Evolutionary conservation across 2,888 invertebrate species (phyloP), one percentile per base, ranked within the genome.

Genomic region (Nyleta sp.): DNA sequence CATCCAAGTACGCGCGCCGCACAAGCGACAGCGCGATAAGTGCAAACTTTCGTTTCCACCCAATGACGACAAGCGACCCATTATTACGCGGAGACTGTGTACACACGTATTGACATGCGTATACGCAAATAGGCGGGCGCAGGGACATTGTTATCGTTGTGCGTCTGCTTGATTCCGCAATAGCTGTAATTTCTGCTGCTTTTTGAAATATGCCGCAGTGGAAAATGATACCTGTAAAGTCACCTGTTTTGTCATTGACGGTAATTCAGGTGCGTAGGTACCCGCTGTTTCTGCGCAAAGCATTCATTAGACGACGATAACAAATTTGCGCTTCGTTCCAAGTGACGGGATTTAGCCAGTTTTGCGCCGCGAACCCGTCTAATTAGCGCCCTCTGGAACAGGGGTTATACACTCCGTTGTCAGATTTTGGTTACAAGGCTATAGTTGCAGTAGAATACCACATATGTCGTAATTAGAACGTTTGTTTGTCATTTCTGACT

Each of bases 31-130:
- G 52, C 65, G 65, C 60, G 71, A 65, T 71, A 77, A 77, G 77
- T 71, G 77, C 77, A 77, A 77, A 77, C 77, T 65, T 77, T 77
- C 77, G 65, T 65, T 77, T 71, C 77, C 77, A 65, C 77, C 77
- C 71, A 77, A 65, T 60, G 71, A 77, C 77, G 71, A 71, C 77
- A 77, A 59, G 60, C 77, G 71, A 71, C 65, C 71, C 53, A 71
- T 65, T 65, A 71, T 71, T 77, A 77, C 52, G 50, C 59, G 53
- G 65, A 76, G 70, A 76, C 76, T 76, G 76, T 76, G 70, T 76
- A 76, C 76, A 76, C 70, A 76, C 57, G 70, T 59, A 76, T 76
- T 76, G 76, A 76, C 76, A 76, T 76, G 76, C 76, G 70, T 76
- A 52, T 76, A 76, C 70, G 70, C 76, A 76, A 76, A 76, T 65